Conservation (phyloP, 1,140 invertebrate species). For the Latrodectus geometricus region DNA sequence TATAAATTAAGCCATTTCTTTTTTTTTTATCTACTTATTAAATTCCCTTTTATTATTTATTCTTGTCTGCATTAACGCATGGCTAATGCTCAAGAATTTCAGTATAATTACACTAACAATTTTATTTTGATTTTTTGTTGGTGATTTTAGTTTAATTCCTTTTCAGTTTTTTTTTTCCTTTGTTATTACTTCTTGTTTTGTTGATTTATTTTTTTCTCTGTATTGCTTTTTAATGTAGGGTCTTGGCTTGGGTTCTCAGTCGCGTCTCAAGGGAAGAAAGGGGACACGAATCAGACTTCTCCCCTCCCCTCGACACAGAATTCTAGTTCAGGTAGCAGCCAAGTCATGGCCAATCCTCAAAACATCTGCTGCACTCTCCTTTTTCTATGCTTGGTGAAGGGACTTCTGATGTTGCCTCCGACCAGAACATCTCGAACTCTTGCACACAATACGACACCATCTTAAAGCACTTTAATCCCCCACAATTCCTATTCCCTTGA, state of each 20-base stretch:
- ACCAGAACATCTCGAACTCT: not conserved
- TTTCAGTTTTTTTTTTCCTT: too few relatives aligned
- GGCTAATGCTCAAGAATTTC: too few relatives aligned
- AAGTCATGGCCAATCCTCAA: constrained; percentile 14
- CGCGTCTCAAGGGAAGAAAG: constrained; percentile 15
- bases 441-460: constrained; percentile 12
- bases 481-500: not conserved
- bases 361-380: constrained; percentile 33
- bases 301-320: not conserved
- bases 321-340: constrained; percentile 2
- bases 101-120: too few relatives aligned
- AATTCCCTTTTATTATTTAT: too few relatives aligned
- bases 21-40: too few relatives aligned
- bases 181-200: constrained; percentile 3
- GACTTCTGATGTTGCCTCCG: not conserved
- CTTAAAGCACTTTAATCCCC: not conserved
- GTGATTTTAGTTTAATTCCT: too few relatives aligned
- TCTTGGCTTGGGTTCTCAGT: constrained; percentile 55
- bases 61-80: too few relatives aligned
- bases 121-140: too few relatives aligned
- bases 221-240: constrained; percentile 53
- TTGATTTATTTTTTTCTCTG: constrained; percentile 26
- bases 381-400: constrained; percentile 45
- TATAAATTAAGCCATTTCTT: too few relatives aligned
- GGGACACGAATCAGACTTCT: constrained; percentile 22